Evolutionary conservation across 2,888 invertebrate genomes (phyloP).

Genomic region (Globia sparganii): DNA sequence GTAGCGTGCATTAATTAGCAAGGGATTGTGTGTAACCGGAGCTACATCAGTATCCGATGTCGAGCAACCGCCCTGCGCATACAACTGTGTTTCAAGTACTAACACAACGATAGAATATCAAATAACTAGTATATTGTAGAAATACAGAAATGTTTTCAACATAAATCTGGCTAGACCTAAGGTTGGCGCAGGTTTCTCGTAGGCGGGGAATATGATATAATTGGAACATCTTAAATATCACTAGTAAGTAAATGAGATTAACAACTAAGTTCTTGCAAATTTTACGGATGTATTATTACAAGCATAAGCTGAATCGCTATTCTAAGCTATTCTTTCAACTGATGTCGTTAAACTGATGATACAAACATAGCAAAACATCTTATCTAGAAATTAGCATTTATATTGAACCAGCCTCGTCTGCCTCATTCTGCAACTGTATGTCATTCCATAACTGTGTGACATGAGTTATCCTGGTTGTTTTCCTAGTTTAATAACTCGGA

Average conservation of each 20-base stretch:
- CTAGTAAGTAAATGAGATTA: conserved; percentile 24
- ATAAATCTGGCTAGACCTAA: conserved; percentile 43
- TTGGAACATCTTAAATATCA: conserved; percentile 52
- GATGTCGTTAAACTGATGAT: conserved; percentile 46
- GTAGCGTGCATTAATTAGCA: conserved; percentile 76
- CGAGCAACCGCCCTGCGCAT: conserved; percentile 80
- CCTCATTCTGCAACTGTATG: conserved; percentile 66
- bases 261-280: neutral
- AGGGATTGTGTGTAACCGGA: conserved; percentile 85
- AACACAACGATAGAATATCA: conserved; percentile 71
- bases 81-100: conserved; percentile 72
- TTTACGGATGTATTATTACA: conserved; percentile 4
- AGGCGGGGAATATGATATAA: conserved; percentile 57
- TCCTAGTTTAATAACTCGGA: conserved; percentile 27
- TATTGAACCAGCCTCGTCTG: conserved; percentile 77
- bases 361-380: conserved; percentile 65
- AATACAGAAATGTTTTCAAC: conserved; percentile 59
- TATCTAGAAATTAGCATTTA: conserved; percentile 85
- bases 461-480: conserved; percentile 63
- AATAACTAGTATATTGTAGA: conserved; percentile 69
- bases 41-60: conserved; percentile 78
- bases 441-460: conserved; percentile 55
- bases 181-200: conserved; percentile 33
- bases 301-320: neutral
- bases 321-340: conserved; percentile 29